Conservation (phyloP, 2,797 vertebrate species). For the Cossypha dichroa region DNA sequence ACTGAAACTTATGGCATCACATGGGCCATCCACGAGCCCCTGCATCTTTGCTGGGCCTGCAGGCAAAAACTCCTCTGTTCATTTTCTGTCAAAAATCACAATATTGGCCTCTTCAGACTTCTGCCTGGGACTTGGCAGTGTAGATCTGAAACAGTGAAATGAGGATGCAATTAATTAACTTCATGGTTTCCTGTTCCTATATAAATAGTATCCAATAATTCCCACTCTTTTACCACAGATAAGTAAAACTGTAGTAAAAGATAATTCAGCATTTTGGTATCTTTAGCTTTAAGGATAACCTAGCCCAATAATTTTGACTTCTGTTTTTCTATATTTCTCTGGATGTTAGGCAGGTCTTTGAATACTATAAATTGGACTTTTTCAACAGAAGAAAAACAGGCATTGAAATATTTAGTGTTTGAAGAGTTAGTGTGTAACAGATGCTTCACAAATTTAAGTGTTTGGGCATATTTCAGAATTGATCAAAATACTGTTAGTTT, state of each 20-base stretch:
- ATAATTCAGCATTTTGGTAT: not conserved
- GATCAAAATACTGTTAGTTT: conserved; percentile 57
- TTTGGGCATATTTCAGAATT: conserved; percentile 65
- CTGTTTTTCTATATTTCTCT: not conserved
- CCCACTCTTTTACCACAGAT: not conserved
- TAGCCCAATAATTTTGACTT: not conserved
- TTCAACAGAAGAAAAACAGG: not conserved
- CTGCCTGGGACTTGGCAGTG: not conserved
- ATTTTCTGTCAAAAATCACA: not conserved
- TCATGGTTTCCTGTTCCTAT: not conserved
- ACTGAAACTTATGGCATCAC: not conserved
- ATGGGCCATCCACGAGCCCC: fast-evolving
- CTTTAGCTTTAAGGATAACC: not conserved
- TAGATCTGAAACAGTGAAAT: not conserved
- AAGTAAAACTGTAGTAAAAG: not conserved
- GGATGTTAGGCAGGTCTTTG: not conserved
- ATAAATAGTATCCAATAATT: not conserved
- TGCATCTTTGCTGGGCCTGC: fast-evolving
- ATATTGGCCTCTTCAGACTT: not conserved
- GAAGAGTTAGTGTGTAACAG: conserved; percentile 49
- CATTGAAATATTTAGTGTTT: conserved; percentile 39
- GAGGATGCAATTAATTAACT: not conserved
- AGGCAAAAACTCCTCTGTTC: not conserved
- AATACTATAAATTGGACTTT: not conserved
- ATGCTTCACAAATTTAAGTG: conserved; percentile 67